Base-by-base conservation (phyloP, 2,888 invertebrate genomes). In the Allolobophora icterica region DNA sequence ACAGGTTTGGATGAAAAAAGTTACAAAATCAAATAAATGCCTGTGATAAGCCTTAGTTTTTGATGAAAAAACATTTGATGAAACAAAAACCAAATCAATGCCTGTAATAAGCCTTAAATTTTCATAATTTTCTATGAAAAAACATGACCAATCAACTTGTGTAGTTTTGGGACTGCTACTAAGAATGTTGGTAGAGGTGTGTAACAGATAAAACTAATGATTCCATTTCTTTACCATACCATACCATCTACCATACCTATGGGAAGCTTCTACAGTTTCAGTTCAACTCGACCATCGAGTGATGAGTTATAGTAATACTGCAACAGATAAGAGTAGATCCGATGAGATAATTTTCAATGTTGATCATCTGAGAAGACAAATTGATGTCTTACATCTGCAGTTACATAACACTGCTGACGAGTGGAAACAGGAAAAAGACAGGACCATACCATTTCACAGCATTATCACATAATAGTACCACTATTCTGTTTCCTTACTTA, bases 121-220 rank as follows among this genome's bases (percentile, higher is more conserved):
- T 92, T 91, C 89, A 30, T 35, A 21, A 40, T 33, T 1, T n/a
- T n/a, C n/a, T 3, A 38, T 38, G 38, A 38, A 38, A 38, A 83
- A 38, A 35, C n/a, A 40, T 87, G 87, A 40, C 71, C 71, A 30
- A 52, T 71, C 71, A 71, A 71, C n/a, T n/a, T 71, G 1, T 71
- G 8, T 71, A n/a, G 30, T 71, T 71, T n/a, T 71, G 71, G n/a
- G 71, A 71, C 71, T n/a, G 21, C 52, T 52, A 21, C 52, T 71
- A 71, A 21, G 42, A 17, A 42, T 52, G 52, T 71, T 71, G 71
- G n/a, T 4, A 58, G 8, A 58, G 58, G 30, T 45, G 15, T 45
- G 45, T 45, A 21, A 52, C 8, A 52, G 24, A 52, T 52, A 52
- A 52, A n/a, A n/a, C n/a, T n/a, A n/a, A 24, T 52, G 52, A 52